These are phyloP conservation scores for Telenomus remus DNA, from an alignment of 1,140 invertebrate species.

Conservation along the genomic window DNA sequence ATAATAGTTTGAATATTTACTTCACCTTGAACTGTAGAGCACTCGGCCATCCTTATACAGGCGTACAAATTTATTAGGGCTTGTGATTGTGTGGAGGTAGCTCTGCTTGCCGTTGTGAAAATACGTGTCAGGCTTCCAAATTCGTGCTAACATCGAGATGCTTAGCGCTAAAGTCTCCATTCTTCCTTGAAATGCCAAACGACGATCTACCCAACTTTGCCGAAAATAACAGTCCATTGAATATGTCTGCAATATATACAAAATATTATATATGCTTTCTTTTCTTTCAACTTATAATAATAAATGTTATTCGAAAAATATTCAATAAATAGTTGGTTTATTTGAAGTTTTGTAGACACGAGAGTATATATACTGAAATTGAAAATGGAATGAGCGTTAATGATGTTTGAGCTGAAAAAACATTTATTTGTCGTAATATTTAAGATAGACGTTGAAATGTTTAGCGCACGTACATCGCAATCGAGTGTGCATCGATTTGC, in stretches of 20 bases:
- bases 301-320: too few species aligned
- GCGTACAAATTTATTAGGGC: constrained; percentile 91
- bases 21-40: constrained; percentile 89
- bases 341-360: too few species aligned
- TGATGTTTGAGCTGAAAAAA: neutral
- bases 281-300: too few species aligned
- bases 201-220: constrained; percentile 85
- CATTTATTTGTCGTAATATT: constrained; percentile 8
- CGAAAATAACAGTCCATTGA: constrained; percentile 94
- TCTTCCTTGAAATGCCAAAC: constrained; percentile 81
- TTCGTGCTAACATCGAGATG: constrained; percentile 85
- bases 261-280: constrained; percentile 18
- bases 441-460: constrained; percentile 30
- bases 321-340: too few species aligned
- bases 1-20: neutral
- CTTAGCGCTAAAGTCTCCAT: constrained; percentile 82
- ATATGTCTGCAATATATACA: constrained; percentile 83
- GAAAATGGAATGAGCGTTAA: neutral
- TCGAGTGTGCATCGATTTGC: constrained; percentile 44
- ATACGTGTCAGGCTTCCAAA: constrained; percentile 94
- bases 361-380: neutral
- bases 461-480: constrained; percentile 36
- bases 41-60: constrained; percentile 88
- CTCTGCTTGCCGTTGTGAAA: constrained; percentile 90
- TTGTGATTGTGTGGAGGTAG: constrained; percentile 91